Percentiles rank a stretch among this genome's conserved stretches.
These are phyloP conservation scores for Zelostemma sp. DNA, from an alignment of 1,140 invertebrate genomes.

Conservation along the genomic window DNA sequence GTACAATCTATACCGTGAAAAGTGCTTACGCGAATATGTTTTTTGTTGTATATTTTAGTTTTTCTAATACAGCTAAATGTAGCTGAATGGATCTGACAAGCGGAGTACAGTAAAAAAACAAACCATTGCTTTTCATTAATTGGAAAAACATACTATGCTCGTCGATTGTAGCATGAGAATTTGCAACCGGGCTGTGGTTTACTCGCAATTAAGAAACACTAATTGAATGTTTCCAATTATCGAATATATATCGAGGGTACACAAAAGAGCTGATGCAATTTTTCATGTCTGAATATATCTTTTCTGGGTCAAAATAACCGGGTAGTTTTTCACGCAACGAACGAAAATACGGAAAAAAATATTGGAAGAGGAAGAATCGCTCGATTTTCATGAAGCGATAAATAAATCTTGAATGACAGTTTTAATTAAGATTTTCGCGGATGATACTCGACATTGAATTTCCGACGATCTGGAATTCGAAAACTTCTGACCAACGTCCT, in stretches of 20 bases:
- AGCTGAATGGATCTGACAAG: no score
- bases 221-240: conserved; percentile 42
- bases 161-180: conserved; percentile 23
- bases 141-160: conserved; percentile 18
- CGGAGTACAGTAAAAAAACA: no score
- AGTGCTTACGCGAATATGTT: no score
- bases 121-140: conserved; percentile 16
- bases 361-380: no score
- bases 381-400: background rate
- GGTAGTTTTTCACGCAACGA: background rate
- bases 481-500: conserved; percentile 11
- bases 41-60: no score
- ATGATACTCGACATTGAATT: background rate
- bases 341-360: background rate
- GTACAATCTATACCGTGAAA: no score
- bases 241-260: conserved; percentile 7
- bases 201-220: conserved; percentile 34
- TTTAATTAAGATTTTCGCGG: conserved; percentile 8
- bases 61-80: no score
- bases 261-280: conserved; percentile 9
- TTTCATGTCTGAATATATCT: background rate
- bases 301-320: no score
- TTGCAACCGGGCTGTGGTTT: conserved; percentile 16
- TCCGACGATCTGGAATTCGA: background rate
- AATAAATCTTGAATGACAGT: background rate